Conservation (phyloP, 2,888 invertebrate species). For the Ichneumoninae sp. region DNA sequence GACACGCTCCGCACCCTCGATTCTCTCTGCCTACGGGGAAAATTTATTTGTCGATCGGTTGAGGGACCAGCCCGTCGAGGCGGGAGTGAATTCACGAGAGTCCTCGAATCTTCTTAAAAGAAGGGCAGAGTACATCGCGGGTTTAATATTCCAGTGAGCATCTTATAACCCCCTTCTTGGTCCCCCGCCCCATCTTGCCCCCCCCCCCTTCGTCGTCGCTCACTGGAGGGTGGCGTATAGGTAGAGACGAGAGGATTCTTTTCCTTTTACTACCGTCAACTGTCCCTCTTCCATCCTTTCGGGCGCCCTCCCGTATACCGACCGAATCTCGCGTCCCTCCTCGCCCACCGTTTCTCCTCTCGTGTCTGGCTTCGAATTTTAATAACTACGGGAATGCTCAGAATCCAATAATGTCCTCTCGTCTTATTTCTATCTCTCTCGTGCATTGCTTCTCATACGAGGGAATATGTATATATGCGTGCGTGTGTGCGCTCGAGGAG, state of each 20-base stretch:
- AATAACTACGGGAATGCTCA: conserved; percentile 83
- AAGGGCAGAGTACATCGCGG: conserved; percentile 70
- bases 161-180: conserved; percentile 70
- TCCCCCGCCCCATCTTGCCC: not conserved
- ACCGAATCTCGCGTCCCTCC: conserved; percentile 51
- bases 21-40: not conserved
- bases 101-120: conserved; percentile 69
- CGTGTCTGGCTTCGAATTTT: conserved; percentile 83
- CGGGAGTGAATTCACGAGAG: conserved; percentile 58
- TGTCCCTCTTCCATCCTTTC: conserved; percentile 31
- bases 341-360: conserved; percentile 57
- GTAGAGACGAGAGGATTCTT: conserved; percentile 20
- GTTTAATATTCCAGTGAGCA: conserved; percentile 81
- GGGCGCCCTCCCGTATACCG: conserved; percentile 3
- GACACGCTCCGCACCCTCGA: conserved; percentile 4
- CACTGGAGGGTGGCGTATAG: conserved; percentile 55
- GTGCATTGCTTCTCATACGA: conserved; percentile 67
- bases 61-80: conserved; percentile 10
- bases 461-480: not conserved
- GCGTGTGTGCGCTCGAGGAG: not conserved
- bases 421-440: conserved; percentile 66
- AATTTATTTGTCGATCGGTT: not conserved
- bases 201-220: conserved; percentile 10
- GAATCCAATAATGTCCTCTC: conserved; percentile 83
- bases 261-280: conserved; percentile 29